A percentile compares a stretch with the other conserved stretches of the same genome.
These are phyloP conservation scores for Agriopis marginaria DNA, from an alignment of 2,888 invertebrate species.

Conservation along the genomic window DNA sequence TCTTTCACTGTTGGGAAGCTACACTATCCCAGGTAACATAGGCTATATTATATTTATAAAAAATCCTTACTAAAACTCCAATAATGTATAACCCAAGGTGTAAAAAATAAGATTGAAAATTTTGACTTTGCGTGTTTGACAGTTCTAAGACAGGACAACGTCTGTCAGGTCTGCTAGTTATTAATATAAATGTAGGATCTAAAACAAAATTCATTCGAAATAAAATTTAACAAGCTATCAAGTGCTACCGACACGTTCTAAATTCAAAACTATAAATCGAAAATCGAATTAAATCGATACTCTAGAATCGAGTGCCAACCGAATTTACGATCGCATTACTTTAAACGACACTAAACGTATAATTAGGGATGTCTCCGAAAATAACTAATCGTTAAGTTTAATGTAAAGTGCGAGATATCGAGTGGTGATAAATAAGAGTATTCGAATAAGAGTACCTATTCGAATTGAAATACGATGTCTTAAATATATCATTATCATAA, in stretches of 20 bases:
- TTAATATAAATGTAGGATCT: too few relatives aligned
- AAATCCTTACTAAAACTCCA: too few relatives aligned
- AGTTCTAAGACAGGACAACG: too few relatives aligned
- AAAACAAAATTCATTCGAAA: too few relatives aligned
- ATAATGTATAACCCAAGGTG: too few relatives aligned
- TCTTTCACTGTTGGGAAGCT: too few relatives aligned
- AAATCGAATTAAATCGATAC: conserved; percentile 45
- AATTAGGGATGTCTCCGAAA: conserved; percentile 73
- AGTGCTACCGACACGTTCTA: not conserved
- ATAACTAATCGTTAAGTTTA: conserved; percentile 72
- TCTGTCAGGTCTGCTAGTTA: too few relatives aligned
- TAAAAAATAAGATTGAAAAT: too few relatives aligned
- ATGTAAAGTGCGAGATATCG: conserved; percentile 63
- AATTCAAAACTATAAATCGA: conserved; percentile 16
- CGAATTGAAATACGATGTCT: conserved; percentile 36
- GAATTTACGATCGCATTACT: conserved; percentile 72
- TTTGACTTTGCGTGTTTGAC: too few relatives aligned
- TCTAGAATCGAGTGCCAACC: conserved; percentile 57
- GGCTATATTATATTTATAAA: too few relatives aligned
- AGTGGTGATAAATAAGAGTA: conserved; percentile 42
- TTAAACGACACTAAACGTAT: conserved; percentile 72
- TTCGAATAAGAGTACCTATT: conserved; percentile 28
- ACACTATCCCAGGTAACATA: too few relatives aligned
- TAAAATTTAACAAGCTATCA: not conserved
- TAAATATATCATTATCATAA: conserved; percentile 41